A percentile compares a stretch with the other conserved stretches of the same genome.
These are phyloP conservation scores for Ametastegia equiseti DNA, from an alignment of 2,888 invertebrate genomes.

Conservation along the genomic window DNA sequence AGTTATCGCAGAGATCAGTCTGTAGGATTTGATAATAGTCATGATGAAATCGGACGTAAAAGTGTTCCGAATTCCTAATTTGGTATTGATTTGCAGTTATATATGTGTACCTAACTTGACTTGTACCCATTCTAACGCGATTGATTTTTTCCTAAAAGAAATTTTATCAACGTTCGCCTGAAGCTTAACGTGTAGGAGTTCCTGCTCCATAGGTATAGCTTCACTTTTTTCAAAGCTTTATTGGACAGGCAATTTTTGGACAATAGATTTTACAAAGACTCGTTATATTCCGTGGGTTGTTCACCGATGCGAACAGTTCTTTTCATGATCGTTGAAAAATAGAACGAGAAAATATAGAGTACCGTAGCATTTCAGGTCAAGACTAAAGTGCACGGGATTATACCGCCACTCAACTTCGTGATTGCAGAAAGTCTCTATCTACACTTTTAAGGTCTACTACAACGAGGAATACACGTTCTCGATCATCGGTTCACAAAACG, in stretches of 20 bases:
- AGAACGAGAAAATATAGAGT: neutral
- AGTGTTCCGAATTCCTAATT: neutral
- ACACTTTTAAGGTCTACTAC: neutral
- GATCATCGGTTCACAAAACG: neutral
- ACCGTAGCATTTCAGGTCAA: conserved; percentile 12
- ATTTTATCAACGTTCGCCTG: neutral
- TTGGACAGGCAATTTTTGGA: neutral
- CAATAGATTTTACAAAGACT: conserved; percentile 11
- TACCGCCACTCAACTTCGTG: conserved; percentile 2
- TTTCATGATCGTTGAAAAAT: neutral
- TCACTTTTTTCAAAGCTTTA: neutral
- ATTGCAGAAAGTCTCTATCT: neutral
- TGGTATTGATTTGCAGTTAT: neutral
- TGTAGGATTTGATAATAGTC: neutral
- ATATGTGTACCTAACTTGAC: no score
- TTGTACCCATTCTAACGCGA: neutral
- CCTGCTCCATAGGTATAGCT: neutral
- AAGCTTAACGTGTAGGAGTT: neutral
- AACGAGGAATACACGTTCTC: neutral
- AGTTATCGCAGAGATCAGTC: neutral
- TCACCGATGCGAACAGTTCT: neutral
- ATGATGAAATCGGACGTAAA: neutral
- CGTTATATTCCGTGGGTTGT: neutral
- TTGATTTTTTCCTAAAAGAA: neutral
- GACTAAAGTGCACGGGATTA: conserved; percentile 21